These are phyloP conservation scores for Ectemnius cavifrons DNA, from an alignment of 2,888 invertebrate species.

Conservation along the genomic window DNA sequence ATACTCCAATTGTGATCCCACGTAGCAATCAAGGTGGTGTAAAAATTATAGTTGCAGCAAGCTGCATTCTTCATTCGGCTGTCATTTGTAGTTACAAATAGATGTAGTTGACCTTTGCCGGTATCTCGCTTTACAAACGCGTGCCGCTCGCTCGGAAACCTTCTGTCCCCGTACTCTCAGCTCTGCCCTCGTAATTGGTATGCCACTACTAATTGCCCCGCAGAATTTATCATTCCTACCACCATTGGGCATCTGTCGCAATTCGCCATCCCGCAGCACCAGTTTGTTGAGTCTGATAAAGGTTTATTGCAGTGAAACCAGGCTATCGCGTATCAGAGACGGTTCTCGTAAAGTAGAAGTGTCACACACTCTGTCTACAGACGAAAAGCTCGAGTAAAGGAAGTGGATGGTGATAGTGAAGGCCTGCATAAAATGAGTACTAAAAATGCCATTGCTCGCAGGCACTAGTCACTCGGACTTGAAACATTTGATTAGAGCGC, in stretches of 20 bases:
- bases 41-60: constrained; percentile 27
- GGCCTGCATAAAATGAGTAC: too few relatives aligned
- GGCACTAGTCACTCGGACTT: too few relatives aligned
- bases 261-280: not conserved
- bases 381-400: too few relatives aligned
- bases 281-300: not conserved
- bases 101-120: constrained; percentile 43
- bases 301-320: not conserved
- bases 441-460: too few relatives aligned
- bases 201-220: constrained; percentile 33
- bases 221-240: constrained; percentile 23
- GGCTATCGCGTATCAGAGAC: not conserved
- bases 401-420: too few relatives aligned
- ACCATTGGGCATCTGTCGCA: constrained; percentile 1
- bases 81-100: constrained; percentile 37
- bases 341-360: not conserved
- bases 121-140: constrained; percentile 16
- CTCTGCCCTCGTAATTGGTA: constrained; percentile 24
- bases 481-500: too few relatives aligned
- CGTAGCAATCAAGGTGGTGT: constrained; percentile 17
- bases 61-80: constrained; percentile 15
- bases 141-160: constrained; percentile 8
- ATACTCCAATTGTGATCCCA: constrained; percentile 30
- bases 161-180: constrained; percentile 12
- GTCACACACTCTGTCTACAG: not conserved